Evolutionary conservation across 2,797 vertebrate genomes (phyloP), one percentile per base, ranked within the genome.

Genomic region (Leptodactylus fallax): DNA sequence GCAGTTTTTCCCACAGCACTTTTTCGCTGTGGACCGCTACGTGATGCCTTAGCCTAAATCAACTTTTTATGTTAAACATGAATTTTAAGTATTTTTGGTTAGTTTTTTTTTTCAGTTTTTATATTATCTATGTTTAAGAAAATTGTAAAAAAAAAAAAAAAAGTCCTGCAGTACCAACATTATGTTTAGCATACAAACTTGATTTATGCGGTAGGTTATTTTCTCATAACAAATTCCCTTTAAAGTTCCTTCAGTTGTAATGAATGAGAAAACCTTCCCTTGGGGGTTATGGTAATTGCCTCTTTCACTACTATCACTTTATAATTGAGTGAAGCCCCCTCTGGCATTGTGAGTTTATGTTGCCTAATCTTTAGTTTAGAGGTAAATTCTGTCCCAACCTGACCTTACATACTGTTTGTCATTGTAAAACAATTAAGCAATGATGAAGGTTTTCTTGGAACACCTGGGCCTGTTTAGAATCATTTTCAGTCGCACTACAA

Each of bases 381-480:
- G 27, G 17, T 21, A 45, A 12, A 27, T 58, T 83, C 55, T 84
- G 55, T 74, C 67, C 67, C 27, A 23, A 13, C 17, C 19, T 83
- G 81, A 63, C 72, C 81, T 51, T 79, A 36, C 69, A 45, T 61
- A 16, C 63, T 79, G 21, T 69, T 63, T 83, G 19, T 78, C 25
- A 17, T 83, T 7, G 19, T 79, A 79, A 83, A 87, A 83, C 81
- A 87, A 78, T 83, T 83, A 55, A 83, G 49, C 5, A 78, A 58
- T 36, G 79, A 83, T 87, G 72, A 83, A n/a, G 27, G 27, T 21
- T 71, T 58, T 87, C 60, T 79, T 36, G 60, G 51, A 83, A 83
- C 87, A 87, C 74, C 87, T 83, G 87, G 81, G 14, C 17, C 36
- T 49, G 13, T n/a, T 74, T 25, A 72, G 36, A 17, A 60, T 21